Evolutionary conservation across 2,113 vertebrate species (phyloP).

Genomic region (Solea solea): DNA sequence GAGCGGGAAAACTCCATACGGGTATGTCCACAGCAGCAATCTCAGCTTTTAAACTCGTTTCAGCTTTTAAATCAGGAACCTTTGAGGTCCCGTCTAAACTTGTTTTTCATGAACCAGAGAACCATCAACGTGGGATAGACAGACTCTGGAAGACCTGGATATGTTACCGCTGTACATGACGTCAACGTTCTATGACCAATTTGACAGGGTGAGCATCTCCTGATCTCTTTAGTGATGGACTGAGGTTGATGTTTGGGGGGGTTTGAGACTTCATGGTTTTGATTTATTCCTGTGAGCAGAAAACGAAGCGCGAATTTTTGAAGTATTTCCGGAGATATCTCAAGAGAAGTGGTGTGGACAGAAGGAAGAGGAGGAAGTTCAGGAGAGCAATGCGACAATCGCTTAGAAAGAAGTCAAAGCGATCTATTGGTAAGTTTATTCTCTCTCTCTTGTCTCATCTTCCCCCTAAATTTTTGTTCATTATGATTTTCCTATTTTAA

Average conservation of each 20-base stretch:
- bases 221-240: not conserved
- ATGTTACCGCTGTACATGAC: conserved; percentile 71
- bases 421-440: conserved; percentile 53
- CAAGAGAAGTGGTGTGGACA: fast-evolving
- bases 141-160: conserved; percentile 66
- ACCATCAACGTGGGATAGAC: conserved; percentile 59
- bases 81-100: not conserved
- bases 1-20: conserved; percentile 61
- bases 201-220: conserved; percentile 60
- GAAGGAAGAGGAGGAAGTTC: not conserved
- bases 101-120: conserved; percentile 53
- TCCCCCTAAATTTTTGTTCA: not conserved
- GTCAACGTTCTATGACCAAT: conserved; percentile 61
- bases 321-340: conserved; percentile 45
- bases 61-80: no score
- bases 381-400: conserved; percentile 30
- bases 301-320: conserved; percentile 44
- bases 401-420: not conserved
- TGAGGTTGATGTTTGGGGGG: not conserved
- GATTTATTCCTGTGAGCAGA: conserved; percentile 49
- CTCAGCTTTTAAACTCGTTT: not conserved
- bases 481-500: no score
- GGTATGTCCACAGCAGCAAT: conserved; percentile 58
- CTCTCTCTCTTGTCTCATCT: not conserved
- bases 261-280: not conserved